A percentile compares a stretch with the other conserved stretches of the same genome.
Conservation (phyloP, 1,140 invertebrate species). For the Pachyrhynchus sulphureomaculatus region DNA sequence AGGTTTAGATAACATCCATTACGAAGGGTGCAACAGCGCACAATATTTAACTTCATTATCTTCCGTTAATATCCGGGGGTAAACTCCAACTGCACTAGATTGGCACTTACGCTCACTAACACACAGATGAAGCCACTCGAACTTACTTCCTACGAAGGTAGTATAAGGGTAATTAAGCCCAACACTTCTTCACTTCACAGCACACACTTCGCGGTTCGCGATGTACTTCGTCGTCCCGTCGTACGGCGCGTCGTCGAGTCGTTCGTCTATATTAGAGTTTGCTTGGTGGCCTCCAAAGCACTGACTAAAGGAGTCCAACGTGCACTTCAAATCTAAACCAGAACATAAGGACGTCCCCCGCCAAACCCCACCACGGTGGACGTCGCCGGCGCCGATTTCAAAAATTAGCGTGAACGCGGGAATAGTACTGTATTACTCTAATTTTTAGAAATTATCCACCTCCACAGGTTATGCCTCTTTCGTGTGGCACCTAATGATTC, state of each 20-base stretch:
- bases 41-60: background rate
- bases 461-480: constrained; percentile 32
- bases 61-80: background rate
- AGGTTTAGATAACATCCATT: background rate
- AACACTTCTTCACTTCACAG: constrained; percentile 39
- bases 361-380: constrained; percentile 14
- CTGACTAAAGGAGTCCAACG: constrained; percentile 48
- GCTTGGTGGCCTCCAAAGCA: constrained; percentile 51
- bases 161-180: constrained; percentile 15
- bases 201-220: constrained; percentile 41
- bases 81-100: constrained; percentile 23
- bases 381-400: constrained; percentile 17
- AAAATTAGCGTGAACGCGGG: background rate
- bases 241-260: constrained; percentile 49
- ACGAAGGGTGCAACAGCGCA: background rate
- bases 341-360: constrained; percentile 39
- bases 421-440: constrained; percentile 6
- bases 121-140: constrained; percentile 19
- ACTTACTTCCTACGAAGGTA: constrained; percentile 45
- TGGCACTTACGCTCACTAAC: constrained; percentile 36
- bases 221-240: constrained; percentile 46
- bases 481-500: constrained; percentile 36
- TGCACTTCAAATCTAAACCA: constrained; percentile 47
- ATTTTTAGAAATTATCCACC: constrained; percentile 32
- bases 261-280: constrained; percentile 51